phyloP scores from a whole-genome alignment of 2,888 invertebrate genomes.

The Rapana venosa region DNA sequence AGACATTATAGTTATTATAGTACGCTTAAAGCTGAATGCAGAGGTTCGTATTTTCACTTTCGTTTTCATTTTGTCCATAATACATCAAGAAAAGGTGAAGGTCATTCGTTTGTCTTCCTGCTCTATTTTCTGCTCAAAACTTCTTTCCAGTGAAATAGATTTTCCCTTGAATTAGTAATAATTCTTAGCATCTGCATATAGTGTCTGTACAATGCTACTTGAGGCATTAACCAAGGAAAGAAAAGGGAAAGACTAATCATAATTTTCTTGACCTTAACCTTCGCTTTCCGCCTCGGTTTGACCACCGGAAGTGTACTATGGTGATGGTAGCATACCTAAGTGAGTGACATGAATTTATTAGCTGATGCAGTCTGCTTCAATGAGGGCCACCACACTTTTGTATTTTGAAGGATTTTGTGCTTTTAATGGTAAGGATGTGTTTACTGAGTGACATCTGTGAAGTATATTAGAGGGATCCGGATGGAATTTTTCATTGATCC shows the following conservation, averaged over 20 bases:
- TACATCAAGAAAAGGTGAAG: not conserved
- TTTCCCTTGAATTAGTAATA: no score
- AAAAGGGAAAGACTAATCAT: no score
- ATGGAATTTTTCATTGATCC: not conserved
- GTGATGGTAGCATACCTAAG: constrained; percentile 52
- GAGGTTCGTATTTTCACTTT: not conserved
- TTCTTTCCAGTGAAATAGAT: no score
- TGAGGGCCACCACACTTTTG: not conserved
- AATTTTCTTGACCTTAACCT: not conserved
- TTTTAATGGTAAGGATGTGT: not conserved
- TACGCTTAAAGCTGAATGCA: no score
- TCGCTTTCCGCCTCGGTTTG: constrained; percentile 46
- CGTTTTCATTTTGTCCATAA: not conserved
- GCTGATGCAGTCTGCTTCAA: not conserved
- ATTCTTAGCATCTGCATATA: no score
- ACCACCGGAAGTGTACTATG: constrained; percentile 53
- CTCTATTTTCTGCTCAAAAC: no score
- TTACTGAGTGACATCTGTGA: not conserved
- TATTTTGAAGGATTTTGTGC: not conserved
- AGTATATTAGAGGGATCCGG: not conserved
- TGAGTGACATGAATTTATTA: constrained; percentile 51
- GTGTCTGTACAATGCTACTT: no score
- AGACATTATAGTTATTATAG: no score
- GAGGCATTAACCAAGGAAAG: no score
- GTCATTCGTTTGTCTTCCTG: not conserved